phyloP scores from a whole-genome alignment of 2,888 invertebrate species.

The Ferdinandea cuprea region DNA sequence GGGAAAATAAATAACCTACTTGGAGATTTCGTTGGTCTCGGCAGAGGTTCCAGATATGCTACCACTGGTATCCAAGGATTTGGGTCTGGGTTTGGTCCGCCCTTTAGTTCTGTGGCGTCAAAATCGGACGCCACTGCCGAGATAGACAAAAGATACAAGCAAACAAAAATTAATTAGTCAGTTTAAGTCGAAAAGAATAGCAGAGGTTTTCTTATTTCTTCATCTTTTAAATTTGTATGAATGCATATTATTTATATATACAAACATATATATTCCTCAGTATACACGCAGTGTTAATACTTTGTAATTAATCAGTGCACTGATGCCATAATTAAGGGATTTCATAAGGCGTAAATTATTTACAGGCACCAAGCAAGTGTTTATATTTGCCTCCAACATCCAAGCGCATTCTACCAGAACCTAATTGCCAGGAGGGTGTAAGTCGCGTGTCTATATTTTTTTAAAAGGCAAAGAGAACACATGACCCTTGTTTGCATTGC shows the following conservation, averaged over 20 bases:
- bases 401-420: neutral
- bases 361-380: neutral
- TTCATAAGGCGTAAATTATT: neutral
- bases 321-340: neutral
- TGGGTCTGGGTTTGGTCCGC: conserved; percentile 77
- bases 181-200: neutral
- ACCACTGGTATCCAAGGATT: conserved; percentile 82
- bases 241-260: too few relatives aligned
- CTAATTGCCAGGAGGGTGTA: conserved; percentile 13
- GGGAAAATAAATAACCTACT: conserved; percentile 80
- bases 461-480: neutral
- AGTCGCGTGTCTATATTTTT: neutral
- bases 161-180: conserved; percentile 31
- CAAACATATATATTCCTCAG: neutral
- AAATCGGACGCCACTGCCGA: conserved; percentile 81
- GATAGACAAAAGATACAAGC: conserved; percentile 73
- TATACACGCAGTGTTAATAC: neutral
- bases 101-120: conserved; percentile 79
- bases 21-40: conserved; percentile 83
- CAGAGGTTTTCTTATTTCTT: too few relatives aligned
- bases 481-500: neutral
- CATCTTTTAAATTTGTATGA: too few relatives aligned
- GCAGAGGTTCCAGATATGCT: conserved; percentile 83
- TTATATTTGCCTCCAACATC: too few relatives aligned
- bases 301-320: conserved; percentile 25